Evolutionary conservation across 2,888 invertebrate species (phyloP), one percentile per base, ranked within the genome.

Genomic region (Parthenolecanium corni): DNA sequence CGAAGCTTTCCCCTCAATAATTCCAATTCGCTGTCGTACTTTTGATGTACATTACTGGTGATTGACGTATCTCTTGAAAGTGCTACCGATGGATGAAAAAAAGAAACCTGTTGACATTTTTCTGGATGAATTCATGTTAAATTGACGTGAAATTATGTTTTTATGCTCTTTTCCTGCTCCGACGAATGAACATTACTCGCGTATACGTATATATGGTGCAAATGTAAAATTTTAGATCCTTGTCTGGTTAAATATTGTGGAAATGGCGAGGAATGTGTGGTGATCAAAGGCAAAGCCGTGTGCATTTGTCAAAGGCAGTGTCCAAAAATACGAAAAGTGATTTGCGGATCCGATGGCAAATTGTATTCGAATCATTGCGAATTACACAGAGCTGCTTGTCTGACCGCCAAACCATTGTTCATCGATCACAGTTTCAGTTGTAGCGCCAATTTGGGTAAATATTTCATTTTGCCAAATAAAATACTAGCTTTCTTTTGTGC

Each of bases 301-400:
- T 85, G 85, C 72, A 76, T 81, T 53, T 85, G 85, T 73, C 77
- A 78, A 66, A 75, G 76, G 65, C 76, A 76, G 67, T 82, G 82
- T 72, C 74, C 76, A 66, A 71, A 76, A 64, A 77, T 79, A 67
- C 76, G 77, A 69, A 77, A 80, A 72, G 74, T 79, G 42, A 81
- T 83, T 57, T 84, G 84, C 69, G 83, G 82, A 63, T 80, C 81
- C 36, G 81, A 84, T 70, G 82, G 82, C n/a, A 77, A 77, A 69
- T 76, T 82, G 65, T 84, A 84, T 71, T 77, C 78, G 52, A 83
- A 81, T 72, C 83, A 83, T 71, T 84, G 84, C 72, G 82, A 83
- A 69, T 75, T 84, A 38, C 82, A 83, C 70, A 75, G 80, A 62
- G 77, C 81, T 2, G 80, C 82, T 18, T 84, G 84, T 72, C 72